Percentiles rank a stretch among this genome's conserved stretches.
Conservation (phyloP, 2,113 vertebrate genomes). For the Oncorhynchus keta region DNA sequence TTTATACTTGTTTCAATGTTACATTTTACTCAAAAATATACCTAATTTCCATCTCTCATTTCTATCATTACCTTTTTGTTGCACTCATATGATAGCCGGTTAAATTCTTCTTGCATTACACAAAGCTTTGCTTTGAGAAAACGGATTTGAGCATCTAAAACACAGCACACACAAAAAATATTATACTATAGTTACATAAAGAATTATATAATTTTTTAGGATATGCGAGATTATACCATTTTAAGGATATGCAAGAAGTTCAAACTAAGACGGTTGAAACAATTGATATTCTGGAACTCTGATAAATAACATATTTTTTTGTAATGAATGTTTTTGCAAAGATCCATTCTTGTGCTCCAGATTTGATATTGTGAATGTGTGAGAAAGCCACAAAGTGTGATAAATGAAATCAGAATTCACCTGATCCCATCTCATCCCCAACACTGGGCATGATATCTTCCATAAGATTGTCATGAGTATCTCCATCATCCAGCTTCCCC, state of each 20-base stretch:
- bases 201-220: too few relatives aligned
- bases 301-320: too few relatives aligned
- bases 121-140: slow-evolving; percentile 88
- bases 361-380: neutral
- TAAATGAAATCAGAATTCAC: slow-evolving; percentile 55
- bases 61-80: slow-evolving; percentile 81
- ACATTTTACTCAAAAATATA: neutral
- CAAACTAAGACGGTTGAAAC: too few relatives aligned
- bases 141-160: slow-evolving; percentile 84
- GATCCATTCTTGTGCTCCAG: neutral
- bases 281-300: too few relatives aligned
- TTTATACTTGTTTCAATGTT: neutral
- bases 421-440: slow-evolving; percentile 79
- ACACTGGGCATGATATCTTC: slow-evolving; percentile 69
- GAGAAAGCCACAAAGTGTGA: neutral
- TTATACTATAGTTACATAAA: too few relatives aligned
- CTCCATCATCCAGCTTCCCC: slow-evolving; percentile 75
- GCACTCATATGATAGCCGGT: slow-evolving; percentile 78
- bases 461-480: slow-evolving; percentile 52
- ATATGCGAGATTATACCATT: too few relatives aligned
- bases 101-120: slow-evolving; percentile 87
- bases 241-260: too few relatives aligned
- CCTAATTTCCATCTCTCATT: neutral
- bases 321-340: too few relatives aligned
- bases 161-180: slow-evolving; percentile 17